A percentile compares a stretch with the other conserved stretches of the same genome.
phyloP scores from a whole-genome alignment of 2,113 vertebrate species.

The Amblyornis subalaris region DNA sequence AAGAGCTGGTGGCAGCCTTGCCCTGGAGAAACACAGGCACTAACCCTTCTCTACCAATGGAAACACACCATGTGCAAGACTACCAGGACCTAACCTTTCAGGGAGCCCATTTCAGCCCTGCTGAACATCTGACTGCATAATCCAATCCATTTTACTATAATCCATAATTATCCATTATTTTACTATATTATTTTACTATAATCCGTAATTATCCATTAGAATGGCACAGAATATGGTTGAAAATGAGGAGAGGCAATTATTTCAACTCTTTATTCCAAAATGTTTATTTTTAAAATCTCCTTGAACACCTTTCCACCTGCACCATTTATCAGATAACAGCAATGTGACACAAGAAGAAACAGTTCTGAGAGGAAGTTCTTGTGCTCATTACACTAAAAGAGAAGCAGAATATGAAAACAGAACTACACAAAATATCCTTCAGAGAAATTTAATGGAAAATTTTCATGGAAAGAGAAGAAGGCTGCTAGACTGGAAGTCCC shows the following conservation, averaged over 20 bases:
- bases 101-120: background rate
- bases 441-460: background rate
- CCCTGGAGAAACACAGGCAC: background rate
- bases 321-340: background rate
- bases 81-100: background rate
- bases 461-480: background rate
- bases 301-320: background rate
- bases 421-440: background rate
- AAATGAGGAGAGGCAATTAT: background rate
- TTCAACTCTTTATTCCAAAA: background rate
- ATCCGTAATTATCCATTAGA: no score
- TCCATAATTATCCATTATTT: no score
- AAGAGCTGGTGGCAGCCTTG: background rate
- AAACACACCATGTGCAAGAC: background rate
- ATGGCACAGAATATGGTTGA: background rate
- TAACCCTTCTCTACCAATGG: background rate
- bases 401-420: background rate
- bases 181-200: no score
- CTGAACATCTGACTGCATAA: background rate
- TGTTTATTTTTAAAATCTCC: background rate
- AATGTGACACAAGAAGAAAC: background rate
- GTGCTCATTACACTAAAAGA: background rate
- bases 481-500: background rate
- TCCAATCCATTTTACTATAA: no score
- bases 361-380: background rate